Conservation (phyloP, 2,888 invertebrate genomes). For the Hirtodrosophila cameraria region DNA sequence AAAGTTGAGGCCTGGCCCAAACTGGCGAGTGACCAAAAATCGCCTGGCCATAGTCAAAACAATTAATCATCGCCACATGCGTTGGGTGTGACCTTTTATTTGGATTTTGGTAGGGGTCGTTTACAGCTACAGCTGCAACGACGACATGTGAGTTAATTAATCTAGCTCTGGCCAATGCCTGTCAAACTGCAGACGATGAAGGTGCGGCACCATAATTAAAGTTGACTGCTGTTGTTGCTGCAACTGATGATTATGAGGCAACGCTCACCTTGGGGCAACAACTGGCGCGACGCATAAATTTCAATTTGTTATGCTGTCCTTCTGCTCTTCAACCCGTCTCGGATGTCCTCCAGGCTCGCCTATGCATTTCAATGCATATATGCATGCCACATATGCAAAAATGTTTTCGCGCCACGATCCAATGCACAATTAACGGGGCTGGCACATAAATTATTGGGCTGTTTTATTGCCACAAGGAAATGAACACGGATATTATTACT, state of each 20-base stretch:
- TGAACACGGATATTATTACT: slow-evolving; percentile 65
- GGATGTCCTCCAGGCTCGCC: neutral
- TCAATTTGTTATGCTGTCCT: slow-evolving; percentile 65
- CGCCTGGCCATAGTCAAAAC: slow-evolving; percentile 26
- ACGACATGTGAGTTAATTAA: slow-evolving; percentile 74
- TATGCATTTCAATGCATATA: slow-evolving; percentile 17
- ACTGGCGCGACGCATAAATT: slow-evolving; percentile 69
- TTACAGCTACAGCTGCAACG: slow-evolving; percentile 18
- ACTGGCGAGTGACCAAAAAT: slow-evolving; percentile 40
- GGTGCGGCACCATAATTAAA: slow-evolving; percentile 63
- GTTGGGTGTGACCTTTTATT: slow-evolving; percentile 42
- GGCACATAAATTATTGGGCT: slow-evolving; percentile 69
- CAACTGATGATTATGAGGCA: slow-evolving; percentile 1
- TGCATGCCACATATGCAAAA: slow-evolving; percentile 62
- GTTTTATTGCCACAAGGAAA: slow-evolving; percentile 51
- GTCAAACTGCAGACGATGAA: slow-evolving; percentile 64
- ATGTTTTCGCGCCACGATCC: slow-evolving; percentile 58
- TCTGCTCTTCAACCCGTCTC: neutral
- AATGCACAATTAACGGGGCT: slow-evolving; percentile 63
- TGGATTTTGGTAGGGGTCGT: slow-evolving; percentile 4
- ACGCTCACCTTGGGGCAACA: slow-evolving; percentile 28
- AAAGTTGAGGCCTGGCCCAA: slow-evolving; percentile 37
- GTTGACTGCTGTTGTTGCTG: slow-evolving; percentile 33
- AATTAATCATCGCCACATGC: slow-evolving; percentile 67
- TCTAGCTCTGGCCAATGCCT: slow-evolving; percentile 64